Evolutionary conservation across 64 coral and sea anemone genomes (phyloP), one percentile per base, ranked within the genome.

Genomic region (Hydrozoanthus tunicans): DNA sequence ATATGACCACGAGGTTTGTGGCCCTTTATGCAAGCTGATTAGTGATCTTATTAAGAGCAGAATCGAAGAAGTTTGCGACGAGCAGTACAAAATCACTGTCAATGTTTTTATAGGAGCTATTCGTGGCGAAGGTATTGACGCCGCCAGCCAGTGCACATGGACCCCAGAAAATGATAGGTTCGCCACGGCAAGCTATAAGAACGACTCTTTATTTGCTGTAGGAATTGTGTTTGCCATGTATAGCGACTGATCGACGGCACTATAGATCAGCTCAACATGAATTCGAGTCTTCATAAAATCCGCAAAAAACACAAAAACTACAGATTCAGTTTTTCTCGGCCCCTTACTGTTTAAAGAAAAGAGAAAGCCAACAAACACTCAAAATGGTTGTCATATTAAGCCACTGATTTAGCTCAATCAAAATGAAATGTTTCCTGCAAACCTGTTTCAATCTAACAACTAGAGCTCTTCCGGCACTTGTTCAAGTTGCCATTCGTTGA

Each of bases 141-240:
- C 70, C 4, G 94, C 94, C 6, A 95, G 84, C 9, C 94, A 95
- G 52, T 95, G 94, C 7, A 67, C 86, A 7, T 95, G 91, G 94
- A 90, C 90, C 3, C 91, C 94, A 5, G 70, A 82, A 60, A 90
- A 73, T 27, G 94, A 95, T 82, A 95, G 82, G 59, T 93, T 93
- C n/a, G 94, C 85, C 8, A 85, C 91, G 23, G 94, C 94, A 78
- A 90, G 91, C 78, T 95, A 88, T 66, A 88, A 92, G n/a, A 95
- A 92, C 53, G 79, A 95, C 5, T 65, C 70, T 3, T 24, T 95
- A 23, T 95, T 95, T 83, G 94, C 94, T 78, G 66, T 95, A 13
- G 94, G 91, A 66, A 86, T 93, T 23, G 94, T 95, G 5, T 95
- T 95, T 57, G 91, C 91, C 15, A 88, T 93, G 77, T 86, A 86